Evolutionary conservation across 2,888 invertebrate species (phyloP), one percentile per base, ranked within the genome.

Genomic region (Lasius fuliginosus): DNA sequence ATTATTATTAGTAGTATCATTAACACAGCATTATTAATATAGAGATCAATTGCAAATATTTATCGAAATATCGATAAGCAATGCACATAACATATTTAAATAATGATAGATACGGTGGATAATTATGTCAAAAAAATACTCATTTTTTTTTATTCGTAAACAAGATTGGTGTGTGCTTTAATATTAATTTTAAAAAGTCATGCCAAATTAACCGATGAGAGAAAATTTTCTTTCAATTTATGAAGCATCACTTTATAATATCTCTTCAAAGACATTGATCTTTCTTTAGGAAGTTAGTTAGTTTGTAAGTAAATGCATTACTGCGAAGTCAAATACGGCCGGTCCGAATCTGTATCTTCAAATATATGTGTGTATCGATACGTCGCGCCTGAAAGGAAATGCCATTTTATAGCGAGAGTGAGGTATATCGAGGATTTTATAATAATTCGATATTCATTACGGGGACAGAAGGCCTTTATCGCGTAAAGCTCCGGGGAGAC

Each of bases 391-490:
- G 33, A 77, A 68, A 58, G 30, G n/a, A 77, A 58, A 56, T n/a
- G 40, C 12, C n/a, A 65, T 40, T 77, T 77, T 56, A 64, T 53
- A 76, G 46, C 42, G 18, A n/a, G 2, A 42, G 67, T 3, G n/a
- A 53, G 8, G 27, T 68, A 33, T 77, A 73, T 71, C 71, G 83
- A 84, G 56, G 81, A 86, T 86, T 86, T 86, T 85, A 79, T 83
- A 69, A 81, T 76, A 87, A 86, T 84, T 86, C 65, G 68, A 86
- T 86, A 82, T 79, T 82, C 67, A 58, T 69, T 81, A 82, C 68
- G 36, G 74, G 60, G 74, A 64, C 56, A 18, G 36, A 18, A 30
- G 36, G 9, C 49, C 62, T 71, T 75, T 71, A 36, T 33, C 49
- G 42, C 23, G 15, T 64, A 76, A 76, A 73, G 36, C 69, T 27